A percentile compares a stretch with the other conserved stretches of the same genome.
These are phyloP conservation scores for Triplophysa rosa DNA, from an alignment of 2,113 vertebrate genomes.

Conservation along the genomic window DNA sequence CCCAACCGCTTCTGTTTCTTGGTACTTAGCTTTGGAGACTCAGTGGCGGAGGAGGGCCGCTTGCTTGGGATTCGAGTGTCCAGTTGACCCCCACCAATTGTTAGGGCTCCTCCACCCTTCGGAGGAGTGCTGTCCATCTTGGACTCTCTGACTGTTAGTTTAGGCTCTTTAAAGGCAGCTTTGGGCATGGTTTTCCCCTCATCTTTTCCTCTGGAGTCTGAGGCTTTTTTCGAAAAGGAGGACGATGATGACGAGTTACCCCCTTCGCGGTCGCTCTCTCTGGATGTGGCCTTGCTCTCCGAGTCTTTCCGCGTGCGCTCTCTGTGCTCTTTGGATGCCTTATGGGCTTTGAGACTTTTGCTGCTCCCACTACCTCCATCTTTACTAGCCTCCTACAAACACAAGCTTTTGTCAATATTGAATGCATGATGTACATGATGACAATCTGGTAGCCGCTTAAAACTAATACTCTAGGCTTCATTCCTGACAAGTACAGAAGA, in stretches of 20 bases:
- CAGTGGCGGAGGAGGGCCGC: constrained; percentile 79
- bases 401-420: not conserved
- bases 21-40: constrained; percentile 88
- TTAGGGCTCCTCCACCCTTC: constrained; percentile 82
- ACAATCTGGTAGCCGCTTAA: not conserved
- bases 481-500: not conserved
- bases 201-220: constrained; percentile 88
- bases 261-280: constrained; percentile 81
- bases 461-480: not conserved
- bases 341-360: constrained; percentile 89
- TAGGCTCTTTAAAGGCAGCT: constrained; percentile 95
- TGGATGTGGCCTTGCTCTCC: constrained; percentile 86
- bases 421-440: not conserved
- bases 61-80: constrained; percentile 87
- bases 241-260: constrained; percentile 67
- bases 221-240: constrained; percentile 79
- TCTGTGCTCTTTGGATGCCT: constrained; percentile 90
- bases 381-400: constrained; percentile 73
- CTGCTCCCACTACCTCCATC: constrained; percentile 74
- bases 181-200: constrained; percentile 86
- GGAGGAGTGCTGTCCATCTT: constrained; percentile 91
- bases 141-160: constrained; percentile 90
- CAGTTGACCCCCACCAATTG: constrained; percentile 62
- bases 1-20: constrained; percentile 93
- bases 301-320: constrained; percentile 92